Percentiles rank a stretch among this genome's conserved stretches.
These are phyloP conservation scores for Euzophera pinguis DNA, from an alignment of 2,888 invertebrate genomes.

Conservation along the genomic window DNA sequence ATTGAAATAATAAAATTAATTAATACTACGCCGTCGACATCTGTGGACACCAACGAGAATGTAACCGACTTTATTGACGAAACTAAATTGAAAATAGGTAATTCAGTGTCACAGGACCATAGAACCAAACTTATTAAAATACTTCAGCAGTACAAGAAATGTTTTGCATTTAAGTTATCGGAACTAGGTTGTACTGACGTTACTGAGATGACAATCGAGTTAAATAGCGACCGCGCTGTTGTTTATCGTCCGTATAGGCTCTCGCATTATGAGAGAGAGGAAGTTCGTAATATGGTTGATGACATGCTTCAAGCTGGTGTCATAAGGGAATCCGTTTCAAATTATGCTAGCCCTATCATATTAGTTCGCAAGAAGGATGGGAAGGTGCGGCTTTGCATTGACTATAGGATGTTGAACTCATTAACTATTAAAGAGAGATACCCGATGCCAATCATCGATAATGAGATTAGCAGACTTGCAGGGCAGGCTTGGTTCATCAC, in stretches of 20 bases:
- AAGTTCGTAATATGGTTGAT: conserved; percentile 22
- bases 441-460: conserved; percentile 25
- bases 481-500: conserved; percentile 17
- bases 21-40: neutral
- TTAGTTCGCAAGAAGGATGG: conserved; percentile 13
- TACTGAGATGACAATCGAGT: conserved; percentile 5
- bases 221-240: conserved; percentile 20
- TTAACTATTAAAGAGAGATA: conserved; percentile 26
- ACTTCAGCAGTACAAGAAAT: conserved; percentile 18
- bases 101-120: neutral
- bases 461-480: conserved; percentile 20
- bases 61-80: neutral
- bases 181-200: conserved; percentile 23
- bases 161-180: conserved; percentile 20
- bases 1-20: neutral
- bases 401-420: conserved; percentile 23
- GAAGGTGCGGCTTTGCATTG: conserved; percentile 18
- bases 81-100: conserved; percentile 5
- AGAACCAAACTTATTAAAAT: conserved; percentile 14
- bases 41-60: neutral
- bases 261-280: conserved; percentile 22
- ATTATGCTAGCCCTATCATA: conserved; percentile 27
- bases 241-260: conserved; percentile 27
- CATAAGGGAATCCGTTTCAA: conserved; percentile 22
- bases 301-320: conserved; percentile 27